Conservation (phyloP, 2,113 vertebrate genomes). For the Dolichotis patagonum region DNA sequence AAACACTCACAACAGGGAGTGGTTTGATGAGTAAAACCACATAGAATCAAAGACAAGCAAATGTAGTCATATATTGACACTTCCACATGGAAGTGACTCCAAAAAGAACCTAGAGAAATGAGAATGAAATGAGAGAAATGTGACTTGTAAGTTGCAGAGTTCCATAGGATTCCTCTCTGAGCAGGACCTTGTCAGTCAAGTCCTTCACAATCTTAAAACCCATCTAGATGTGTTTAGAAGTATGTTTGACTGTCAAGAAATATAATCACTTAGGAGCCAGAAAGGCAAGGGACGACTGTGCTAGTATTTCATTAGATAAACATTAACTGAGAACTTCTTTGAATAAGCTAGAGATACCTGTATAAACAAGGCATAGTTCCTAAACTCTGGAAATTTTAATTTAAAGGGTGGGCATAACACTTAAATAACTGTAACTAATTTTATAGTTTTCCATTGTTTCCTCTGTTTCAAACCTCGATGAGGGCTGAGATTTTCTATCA, state of each 20-base stretch:
- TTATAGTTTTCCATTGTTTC: neutral
- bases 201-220: neutral
- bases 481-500: neutral
- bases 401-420: neutral
- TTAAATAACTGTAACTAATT: neutral
- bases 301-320: neutral
- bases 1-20: neutral
- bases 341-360: neutral
- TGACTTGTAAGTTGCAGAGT: neutral
- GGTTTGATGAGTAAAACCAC: neutral
- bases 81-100: neutral
- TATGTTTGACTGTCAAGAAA: neutral
- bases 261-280: neutral
- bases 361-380: neutral
- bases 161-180: neutral
- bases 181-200: neutral
- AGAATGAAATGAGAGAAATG: neutral
- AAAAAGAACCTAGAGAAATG: neutral
- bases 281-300: neutral
- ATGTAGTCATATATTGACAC: neutral
- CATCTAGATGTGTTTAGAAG: neutral
- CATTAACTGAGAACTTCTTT: neutral
- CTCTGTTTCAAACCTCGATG: neutral
- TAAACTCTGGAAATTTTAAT: conserved; percentile 30
- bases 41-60: neutral